A percentile compares a stretch with the other conserved stretches of the same genome.
Evolutionary conservation across 2,113 vertebrate species (phyloP).

Genomic region (Grallaria varia): DNA sequence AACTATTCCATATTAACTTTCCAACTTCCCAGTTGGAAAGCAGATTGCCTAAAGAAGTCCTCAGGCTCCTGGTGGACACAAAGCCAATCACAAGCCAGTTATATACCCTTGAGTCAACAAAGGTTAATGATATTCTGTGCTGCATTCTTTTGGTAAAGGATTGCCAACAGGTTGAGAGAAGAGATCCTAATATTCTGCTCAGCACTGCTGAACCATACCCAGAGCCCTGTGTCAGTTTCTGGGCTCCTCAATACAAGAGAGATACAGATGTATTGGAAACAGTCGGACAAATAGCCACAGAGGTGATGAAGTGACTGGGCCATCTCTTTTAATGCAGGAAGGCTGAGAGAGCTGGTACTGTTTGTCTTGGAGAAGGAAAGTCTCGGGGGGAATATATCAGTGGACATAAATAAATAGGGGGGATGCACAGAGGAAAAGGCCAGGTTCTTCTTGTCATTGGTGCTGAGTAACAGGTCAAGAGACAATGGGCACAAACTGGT

Average conservation of each 20-base stretch:
- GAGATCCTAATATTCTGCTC: background rate
- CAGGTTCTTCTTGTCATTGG: background rate
- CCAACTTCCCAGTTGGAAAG: background rate
- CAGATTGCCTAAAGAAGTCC: background rate
- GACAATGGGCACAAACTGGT: background rate
- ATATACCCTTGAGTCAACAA: background rate
- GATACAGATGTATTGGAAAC: background rate
- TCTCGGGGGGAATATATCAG: background rate
- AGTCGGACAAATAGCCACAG: background rate
- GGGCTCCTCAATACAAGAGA: background rate
- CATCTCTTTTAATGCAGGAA: background rate
- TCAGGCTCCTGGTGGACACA: background rate
- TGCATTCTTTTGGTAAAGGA: background rate
- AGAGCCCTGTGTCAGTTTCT: background rate
- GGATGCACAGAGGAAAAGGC: background rate
- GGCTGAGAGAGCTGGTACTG: background rate
- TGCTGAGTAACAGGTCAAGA: background rate
- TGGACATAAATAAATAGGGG: background rate
- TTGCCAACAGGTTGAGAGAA: background rate
- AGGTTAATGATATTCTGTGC: background rate
- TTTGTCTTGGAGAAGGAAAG: background rate
- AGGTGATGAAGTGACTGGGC: background rate
- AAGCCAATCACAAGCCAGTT: background rate
- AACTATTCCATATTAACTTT: background rate
- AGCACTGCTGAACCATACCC: background rate